phyloP scores from a whole-genome alignment of 2,797 vertebrate species.

The Molossus molossus region DNA sequence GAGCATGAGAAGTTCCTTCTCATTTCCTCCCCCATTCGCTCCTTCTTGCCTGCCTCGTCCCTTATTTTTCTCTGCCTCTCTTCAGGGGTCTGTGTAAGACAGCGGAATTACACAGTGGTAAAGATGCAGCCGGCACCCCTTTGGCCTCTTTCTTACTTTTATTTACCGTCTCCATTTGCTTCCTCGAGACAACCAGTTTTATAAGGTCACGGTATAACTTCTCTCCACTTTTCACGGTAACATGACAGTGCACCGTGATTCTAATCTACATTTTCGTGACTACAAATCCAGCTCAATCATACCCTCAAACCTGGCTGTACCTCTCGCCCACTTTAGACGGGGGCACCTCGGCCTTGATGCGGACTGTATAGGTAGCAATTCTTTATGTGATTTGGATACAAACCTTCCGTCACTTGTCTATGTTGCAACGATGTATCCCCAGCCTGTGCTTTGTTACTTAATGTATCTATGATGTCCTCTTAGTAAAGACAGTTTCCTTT shows the following conservation, averaged over 20 bases:
- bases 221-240: background rate
- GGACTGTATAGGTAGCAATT: background rate
- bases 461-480: background rate
- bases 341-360: background rate
- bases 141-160: background rate
- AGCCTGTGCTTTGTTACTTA: no score
- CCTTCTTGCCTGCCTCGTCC: rapidly evolving
- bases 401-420: no score
- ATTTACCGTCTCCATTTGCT: no score
- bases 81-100: background rate
- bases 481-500: background rate
- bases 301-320: background rate
- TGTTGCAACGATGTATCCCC: no score
- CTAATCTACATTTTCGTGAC: background rate
- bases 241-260: background rate
- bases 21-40: background rate
- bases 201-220: background rate
- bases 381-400: background rate
- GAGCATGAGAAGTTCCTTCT: no score
- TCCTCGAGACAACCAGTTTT: background rate
- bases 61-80: background rate
- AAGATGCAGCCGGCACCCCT: background rate
- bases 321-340: background rate
- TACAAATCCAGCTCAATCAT: background rate
- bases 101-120: background rate